Conservation (phyloP, 2,888 invertebrate genomes). For the Scaptomyza parva region DNA sequence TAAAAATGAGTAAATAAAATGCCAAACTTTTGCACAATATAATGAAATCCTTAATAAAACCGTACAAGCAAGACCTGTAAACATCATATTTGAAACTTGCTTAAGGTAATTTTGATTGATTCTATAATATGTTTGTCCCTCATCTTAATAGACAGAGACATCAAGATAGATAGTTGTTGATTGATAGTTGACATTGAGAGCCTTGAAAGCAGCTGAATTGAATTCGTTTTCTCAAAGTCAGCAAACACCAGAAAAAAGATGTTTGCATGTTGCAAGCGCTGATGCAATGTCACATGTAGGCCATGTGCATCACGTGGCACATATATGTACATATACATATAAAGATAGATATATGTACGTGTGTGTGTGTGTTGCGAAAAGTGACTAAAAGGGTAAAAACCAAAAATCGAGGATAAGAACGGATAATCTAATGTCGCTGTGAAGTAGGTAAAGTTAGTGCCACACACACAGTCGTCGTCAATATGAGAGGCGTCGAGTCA, state of each 20-base stretch:
- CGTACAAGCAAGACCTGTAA: no score
- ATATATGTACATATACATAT: neutral
- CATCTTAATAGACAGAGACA: neutral
- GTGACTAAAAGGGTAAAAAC: constrained; percentile 82
- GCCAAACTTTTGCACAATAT: no score
- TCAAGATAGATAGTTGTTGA: neutral
- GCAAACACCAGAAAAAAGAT: no score
- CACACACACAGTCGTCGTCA: constrained; percentile 50
- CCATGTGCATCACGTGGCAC: constrained; percentile 68
- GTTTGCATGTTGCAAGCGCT: constrained; percentile 28
- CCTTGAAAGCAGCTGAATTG: neutral
- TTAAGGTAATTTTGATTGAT: no score
- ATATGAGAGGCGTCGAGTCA: constrained; percentile 61
- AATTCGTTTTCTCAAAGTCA: neutral
- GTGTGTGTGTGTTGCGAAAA: constrained; percentile 40
- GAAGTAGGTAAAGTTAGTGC: constrained; percentile 67
- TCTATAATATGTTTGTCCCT: neutral
- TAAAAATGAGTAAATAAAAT: no score
- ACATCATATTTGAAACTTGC: no score
- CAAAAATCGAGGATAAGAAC: constrained; percentile 84
- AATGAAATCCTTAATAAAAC: no score
- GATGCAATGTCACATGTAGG: constrained; percentile 60
- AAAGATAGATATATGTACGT: constrained; percentile 7
- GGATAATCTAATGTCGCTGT: constrained; percentile 83
- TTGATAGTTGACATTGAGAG: neutral